Percentiles rank a stretch among this genome's conserved stretches.
Conservation (phyloP, 2,888 invertebrate genomes). For the Drosophila longiperda region DNA sequence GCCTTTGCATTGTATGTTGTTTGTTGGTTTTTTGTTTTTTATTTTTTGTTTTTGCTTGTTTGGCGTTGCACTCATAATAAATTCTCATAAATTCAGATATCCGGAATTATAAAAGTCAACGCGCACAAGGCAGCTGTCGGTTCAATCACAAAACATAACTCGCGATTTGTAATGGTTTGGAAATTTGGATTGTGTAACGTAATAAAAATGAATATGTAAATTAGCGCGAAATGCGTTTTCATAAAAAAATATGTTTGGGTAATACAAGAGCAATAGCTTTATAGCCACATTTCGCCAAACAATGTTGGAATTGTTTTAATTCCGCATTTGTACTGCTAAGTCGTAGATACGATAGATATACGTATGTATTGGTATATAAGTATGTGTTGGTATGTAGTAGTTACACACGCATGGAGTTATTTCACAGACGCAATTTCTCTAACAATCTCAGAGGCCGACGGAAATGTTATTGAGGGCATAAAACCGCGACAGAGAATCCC, state of each 20-base stretch:
- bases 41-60: constrained; percentile 8
- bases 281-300: constrained; percentile 4
- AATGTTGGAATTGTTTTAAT: constrained; percentile 18
- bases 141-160: constrained; percentile 31
- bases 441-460: constrained; percentile 16
- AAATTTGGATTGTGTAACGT: background rate
- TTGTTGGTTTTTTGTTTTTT: constrained; percentile 1
- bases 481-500: constrained; percentile 39
- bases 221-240: constrained; percentile 26
- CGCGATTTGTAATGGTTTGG: background rate
- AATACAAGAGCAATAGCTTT: constrained; percentile 19
- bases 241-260: constrained; percentile 35
- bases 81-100: constrained; percentile 34
- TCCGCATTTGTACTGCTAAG: constrained; percentile 5
- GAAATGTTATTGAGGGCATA: constrained; percentile 23
- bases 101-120: constrained; percentile 36
- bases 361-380: background rate
- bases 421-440: constrained; percentile 37
- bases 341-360: background rate
- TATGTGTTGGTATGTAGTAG: background rate
- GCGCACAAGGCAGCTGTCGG: constrained; percentile 33
- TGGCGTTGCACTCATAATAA: constrained; percentile 42
- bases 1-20: constrained; percentile 13
- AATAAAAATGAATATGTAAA: constrained; percentile 45
- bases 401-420: constrained; percentile 29